Conservation (phyloP, 2,888 invertebrate species). For the Dicyrtoma fusca region DNA sequence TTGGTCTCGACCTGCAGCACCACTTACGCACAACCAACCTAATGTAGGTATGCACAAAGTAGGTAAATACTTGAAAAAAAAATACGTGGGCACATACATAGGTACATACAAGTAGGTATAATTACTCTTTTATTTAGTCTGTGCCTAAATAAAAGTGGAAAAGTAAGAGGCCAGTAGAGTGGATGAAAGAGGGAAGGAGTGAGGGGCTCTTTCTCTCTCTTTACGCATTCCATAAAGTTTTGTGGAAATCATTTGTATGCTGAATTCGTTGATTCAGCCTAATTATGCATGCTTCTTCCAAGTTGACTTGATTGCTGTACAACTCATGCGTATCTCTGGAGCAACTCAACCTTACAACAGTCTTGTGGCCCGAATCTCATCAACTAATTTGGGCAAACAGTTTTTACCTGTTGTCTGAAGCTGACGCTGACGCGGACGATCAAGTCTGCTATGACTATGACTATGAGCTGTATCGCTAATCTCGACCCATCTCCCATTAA, state of each 20-base stretch:
- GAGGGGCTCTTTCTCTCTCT: neutral
- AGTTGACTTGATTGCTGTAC: conserved; percentile 24
- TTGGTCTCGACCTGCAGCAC: too few relatives aligned
- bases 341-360: conserved; percentile 14
- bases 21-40: too few relatives aligned
- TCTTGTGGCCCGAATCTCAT: conserved; percentile 23
- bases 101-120: neutral
- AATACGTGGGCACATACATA: too few relatives aligned
- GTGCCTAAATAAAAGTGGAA: conserved; percentile 4
- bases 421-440: too few relatives aligned
- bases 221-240: conserved; percentile 7
- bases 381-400: conserved; percentile 19
- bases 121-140: neutral
- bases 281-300: conserved; percentile 33
- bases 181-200: neutral
- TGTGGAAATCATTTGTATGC: conserved; percentile 26
- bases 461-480: too few relatives aligned
- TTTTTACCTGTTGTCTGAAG: conserved; percentile 14
- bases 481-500: neutral
- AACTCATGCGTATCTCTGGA: conserved; percentile 24
- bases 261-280: conserved; percentile 27
- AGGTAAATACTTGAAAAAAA: too few relatives aligned
- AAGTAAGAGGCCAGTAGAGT: neutral
- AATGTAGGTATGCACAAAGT: too few relatives aligned
- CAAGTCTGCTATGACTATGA: too few relatives aligned